These are phyloP conservation scores for Drosophila nr. fundita DNA, from an alignment of 2,888 invertebrate genomes.

Conservation along the genomic window DNA sequence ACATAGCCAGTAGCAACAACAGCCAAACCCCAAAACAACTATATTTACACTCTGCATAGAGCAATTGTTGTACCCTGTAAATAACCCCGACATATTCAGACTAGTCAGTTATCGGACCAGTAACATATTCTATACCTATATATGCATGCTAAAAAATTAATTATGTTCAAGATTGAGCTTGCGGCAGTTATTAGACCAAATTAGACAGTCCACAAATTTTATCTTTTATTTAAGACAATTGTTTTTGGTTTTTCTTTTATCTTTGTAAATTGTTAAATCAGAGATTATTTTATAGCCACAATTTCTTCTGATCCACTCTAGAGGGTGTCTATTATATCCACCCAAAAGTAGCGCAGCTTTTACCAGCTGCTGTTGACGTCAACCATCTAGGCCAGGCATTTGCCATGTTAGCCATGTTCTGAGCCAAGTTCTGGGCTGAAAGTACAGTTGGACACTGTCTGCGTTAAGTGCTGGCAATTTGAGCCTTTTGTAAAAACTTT, in stretches of 20 bases:
- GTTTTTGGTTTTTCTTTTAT: background rate
- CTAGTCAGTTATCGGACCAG: background rate
- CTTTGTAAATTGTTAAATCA: background rate
- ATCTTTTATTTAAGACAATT: background rate
- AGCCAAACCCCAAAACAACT: conserved; percentile 43
- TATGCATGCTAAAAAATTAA: background rate
- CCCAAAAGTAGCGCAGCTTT: background rate
- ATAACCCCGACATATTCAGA: background rate
- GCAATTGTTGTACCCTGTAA: conserved; percentile 29
- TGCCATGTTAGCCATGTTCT: conserved; percentile 3
- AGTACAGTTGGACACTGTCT: conserved; percentile 61
- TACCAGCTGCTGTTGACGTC: conserved; percentile 19
- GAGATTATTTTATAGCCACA: background rate
- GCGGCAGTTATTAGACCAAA: background rate
- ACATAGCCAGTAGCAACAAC: conserved; percentile 60
- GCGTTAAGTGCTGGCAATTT: conserved; percentile 76
- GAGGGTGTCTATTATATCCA: conserved; percentile 10
- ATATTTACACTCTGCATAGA: conserved; percentile 20
- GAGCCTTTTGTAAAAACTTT: conserved; percentile 57
- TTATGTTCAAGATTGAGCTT: background rate
- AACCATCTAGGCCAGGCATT: conserved; percentile 26
- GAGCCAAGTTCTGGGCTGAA: conserved; percentile 32
- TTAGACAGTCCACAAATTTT: background rate
- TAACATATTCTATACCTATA: background rate
- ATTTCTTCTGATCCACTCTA: background rate